A percentile compares a stretch with the other conserved stretches of the same genome.
Evolutionary conservation across 2,888 invertebrate genomes (phyloP).

Genomic region (Encarsia formosa): DNA sequence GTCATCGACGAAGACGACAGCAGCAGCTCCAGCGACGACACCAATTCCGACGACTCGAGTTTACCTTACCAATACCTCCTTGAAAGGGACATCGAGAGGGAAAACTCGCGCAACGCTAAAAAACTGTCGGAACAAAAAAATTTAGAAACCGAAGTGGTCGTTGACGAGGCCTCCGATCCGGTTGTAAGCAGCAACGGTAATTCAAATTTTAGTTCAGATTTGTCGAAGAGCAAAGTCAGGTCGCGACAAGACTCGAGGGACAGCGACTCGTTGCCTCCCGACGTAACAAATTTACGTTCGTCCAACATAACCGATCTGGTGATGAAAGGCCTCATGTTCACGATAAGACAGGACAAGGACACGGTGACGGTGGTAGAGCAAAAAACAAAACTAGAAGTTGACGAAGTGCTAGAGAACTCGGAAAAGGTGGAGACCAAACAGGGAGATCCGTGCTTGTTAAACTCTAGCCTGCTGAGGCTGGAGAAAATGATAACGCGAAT

Average conservation of each 20-base stretch:
- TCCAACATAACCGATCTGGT: constrained; percentile 47
- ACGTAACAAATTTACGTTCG: constrained; percentile 35
- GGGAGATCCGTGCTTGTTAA: constrained; percentile 44
- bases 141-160: neutral
- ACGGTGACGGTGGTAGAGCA: constrained; percentile 46
- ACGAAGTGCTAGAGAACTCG: constrained; percentile 49
- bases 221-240: neutral
- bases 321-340: constrained; percentile 50
- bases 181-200: too few relatives aligned
- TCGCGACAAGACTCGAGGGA: constrained; percentile 15
- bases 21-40: constrained; percentile 19
- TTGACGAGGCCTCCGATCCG: too few relatives aligned
- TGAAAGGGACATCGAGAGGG: constrained; percentile 41
- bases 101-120: constrained; percentile 28
- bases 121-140: constrained; percentile 9
- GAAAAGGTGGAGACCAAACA: constrained; percentile 45
- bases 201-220: neutral
- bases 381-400: constrained; percentile 45
- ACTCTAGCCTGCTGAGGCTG: constrained; percentile 45
- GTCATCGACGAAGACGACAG: constrained; percentile 20
- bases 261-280: constrained; percentile 15
- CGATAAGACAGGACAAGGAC: constrained; percentile 44
- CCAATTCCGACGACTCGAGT: constrained; percentile 32
- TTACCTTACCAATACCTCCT: constrained; percentile 44
- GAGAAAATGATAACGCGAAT: constrained; percentile 46